Conservation (phyloP, 2,888 invertebrate genomes). For the Dicycla oo region DNA sequence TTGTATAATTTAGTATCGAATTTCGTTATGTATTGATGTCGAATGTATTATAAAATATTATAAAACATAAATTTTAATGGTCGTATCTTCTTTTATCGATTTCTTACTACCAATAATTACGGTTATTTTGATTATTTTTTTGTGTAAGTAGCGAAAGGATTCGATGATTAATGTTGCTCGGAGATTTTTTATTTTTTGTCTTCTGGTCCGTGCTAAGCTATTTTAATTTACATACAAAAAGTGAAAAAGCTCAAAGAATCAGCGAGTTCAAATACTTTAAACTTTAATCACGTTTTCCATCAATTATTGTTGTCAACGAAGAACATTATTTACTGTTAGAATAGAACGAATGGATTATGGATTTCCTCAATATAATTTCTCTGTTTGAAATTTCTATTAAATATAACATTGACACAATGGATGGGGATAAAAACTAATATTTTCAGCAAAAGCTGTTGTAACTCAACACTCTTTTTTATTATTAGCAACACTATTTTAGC, state of each 20-base stretch:
- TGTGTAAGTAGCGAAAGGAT: constrained; percentile 25
- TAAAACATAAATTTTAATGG: constrained; percentile 44
- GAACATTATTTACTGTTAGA: neutral
- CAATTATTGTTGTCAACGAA: neutral
- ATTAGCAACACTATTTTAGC: neutral
- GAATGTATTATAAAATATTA: constrained; percentile 47
- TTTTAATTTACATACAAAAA: neutral
- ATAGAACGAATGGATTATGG: neutral
- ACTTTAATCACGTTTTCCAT: neutral
- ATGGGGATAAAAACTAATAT: neutral
- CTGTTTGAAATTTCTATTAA: neutral
- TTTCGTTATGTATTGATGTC: constrained; percentile 59
- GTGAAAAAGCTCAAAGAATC: neutral
- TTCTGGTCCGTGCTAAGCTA: neutral
- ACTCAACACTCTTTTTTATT: neutral
- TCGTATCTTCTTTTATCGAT: constrained; percentile 37
- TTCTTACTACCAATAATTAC: constrained; percentile 31
- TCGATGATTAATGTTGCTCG: neutral
- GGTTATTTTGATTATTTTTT: constrained; percentile 28
- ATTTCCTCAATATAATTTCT: constrained; percentile 8
- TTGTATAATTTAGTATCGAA: constrained; percentile 53
- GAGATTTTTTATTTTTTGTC: neutral
- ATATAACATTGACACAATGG: neutral
- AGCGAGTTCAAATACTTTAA: neutral
- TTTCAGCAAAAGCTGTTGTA: neutral